Base-by-base conservation (phyloP, 2,888 invertebrate species). In the Ypsolopha scabrella region DNA sequence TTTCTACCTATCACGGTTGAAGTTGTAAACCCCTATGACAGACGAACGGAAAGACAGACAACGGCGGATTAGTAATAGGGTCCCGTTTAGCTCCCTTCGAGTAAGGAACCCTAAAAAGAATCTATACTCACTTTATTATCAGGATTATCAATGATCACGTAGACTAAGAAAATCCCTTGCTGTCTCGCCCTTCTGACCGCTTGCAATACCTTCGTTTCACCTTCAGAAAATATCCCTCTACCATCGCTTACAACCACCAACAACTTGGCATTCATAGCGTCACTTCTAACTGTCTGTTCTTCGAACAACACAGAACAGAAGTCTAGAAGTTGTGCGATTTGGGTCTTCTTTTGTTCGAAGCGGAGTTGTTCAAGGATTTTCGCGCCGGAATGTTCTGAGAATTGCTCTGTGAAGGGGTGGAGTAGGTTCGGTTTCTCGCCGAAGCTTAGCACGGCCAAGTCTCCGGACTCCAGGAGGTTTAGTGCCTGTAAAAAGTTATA, bases 181-280 rank as follows among this genome's bases (percentile, higher is more conserved):
- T 95, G 88, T 56, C 92, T 90, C 4, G 96, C 96, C 61, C 92
- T 81, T 61, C 96, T 88, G 0, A 98, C 93, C 0, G 97, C 93
- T 58, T 90, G 90, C 2, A 76, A 14, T 2, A 98, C 94, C 54
- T 85, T 89, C 0, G 91, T 90, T 63, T 92, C 91, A 0, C 98
- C 98, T 68, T 96, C 95, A 6, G 93, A 93, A 74, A 94, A 95
- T 58, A 98, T 92, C 1, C 97, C 97, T 43, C 97, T 88, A 0
- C 99, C 99, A 80, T 99, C 99, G 39, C 98, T 97, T 4, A 99
- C 90, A 8, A 99, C 90, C 11, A 99, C 89, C 58, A 99, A 74
- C 43, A 99, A 79, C 75, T 96, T 97, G 0, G 97, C 94, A 54
- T 90, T 90, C 6, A 91, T 79, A 48, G 87, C 87, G 10, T 88